Evolutionary conservation across 2,113 vertebrate species (phyloP), one percentile per base, ranked within the genome.

Genomic region (Pogona vitticeps): DNA sequence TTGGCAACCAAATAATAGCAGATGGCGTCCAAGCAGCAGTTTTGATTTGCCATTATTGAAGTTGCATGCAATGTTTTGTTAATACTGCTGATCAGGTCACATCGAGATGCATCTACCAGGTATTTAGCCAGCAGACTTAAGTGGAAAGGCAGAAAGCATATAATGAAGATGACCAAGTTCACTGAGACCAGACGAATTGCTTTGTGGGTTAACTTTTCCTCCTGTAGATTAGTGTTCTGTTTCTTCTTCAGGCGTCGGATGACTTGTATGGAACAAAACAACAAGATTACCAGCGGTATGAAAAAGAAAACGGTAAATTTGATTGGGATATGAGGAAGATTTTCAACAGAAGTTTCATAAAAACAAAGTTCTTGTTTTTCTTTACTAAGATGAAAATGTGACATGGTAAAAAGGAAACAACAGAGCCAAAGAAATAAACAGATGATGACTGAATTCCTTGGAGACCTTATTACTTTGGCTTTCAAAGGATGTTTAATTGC

Each of bases 1-100:
- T 87, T 95, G 84, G 96, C 95, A 82, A 92, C 91, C 94, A 95
- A 97, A 81, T 97, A 97, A 92, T 97, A 97, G 88, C 95, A 97
- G 88, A 98, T 76, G 3, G 93, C 92, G 21, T 97, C 97, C 73
- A 97, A 92, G 81, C 96, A 97, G 88, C 97, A 97, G 90, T 97
- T 98, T 31, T 79, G 87, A 0, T 96, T 94, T 3, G 96, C 95
- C 59, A 97, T 33, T 46, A 78, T 86, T 8, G 38, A 65, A 7
- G 92, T 85, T 38, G 92, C 0, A 1, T 31, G 23, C 1, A 96
- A 0, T 59, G 21, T 91, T 0, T 0, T 2, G 1, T 0, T 18
- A 9, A 93, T 18, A 12, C 1, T 1, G 0, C 0, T 2, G 2
- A 5, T 21, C 67, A 0, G 1, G n/a, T 46, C 71, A 9, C 95